These are phyloP conservation scores for Lordiphosa mommai DNA, from an alignment of 1,140 invertebrate genomes.

Conservation along the genomic window DNA sequence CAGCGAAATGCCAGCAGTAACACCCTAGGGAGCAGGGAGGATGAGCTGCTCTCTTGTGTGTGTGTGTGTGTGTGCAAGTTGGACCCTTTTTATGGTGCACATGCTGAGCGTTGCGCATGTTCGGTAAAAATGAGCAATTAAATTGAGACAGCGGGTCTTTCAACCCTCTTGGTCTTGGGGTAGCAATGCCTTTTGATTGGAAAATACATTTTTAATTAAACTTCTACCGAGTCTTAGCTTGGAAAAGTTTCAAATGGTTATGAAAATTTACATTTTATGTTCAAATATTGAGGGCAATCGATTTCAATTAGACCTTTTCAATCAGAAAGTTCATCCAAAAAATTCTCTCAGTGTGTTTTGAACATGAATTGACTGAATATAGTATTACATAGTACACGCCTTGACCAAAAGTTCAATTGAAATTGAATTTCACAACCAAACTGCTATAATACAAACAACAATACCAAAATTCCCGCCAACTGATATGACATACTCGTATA, in stretches of 20 bases:
- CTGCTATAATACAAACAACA: background rate
- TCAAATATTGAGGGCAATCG: background rate
- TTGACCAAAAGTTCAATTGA: no score
- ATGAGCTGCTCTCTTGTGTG: constrained; percentile 1
- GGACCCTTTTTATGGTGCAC: constrained; percentile 33
- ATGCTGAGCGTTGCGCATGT: constrained; percentile 65
- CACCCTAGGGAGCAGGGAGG: constrained; percentile 38
- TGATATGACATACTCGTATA: background rate
- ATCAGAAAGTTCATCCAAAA: no score
- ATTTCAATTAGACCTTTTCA: background rate
- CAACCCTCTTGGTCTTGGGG: constrained; percentile 32
- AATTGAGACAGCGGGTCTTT: constrained; percentile 23
- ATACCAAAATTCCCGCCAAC: background rate
- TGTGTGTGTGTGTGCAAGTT: constrained; percentile 26
- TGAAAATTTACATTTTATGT: background rate
- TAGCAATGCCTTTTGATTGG: constrained; percentile 22
- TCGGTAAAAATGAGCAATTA: constrained; percentile 59
- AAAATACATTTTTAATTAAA: constrained; percentile 47
- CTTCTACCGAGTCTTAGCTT: background rate
- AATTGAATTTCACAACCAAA: background rate
- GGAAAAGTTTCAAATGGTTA: background rate
- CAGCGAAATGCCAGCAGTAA: constrained; percentile 32
- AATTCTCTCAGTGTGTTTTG: no score
- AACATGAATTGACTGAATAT: no score
- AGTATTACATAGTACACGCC: no score